These are phyloP conservation scores for Coronaproctus castanopsis DNA, from an alignment of 2,888 invertebrate species.

Conservation along the genomic window DNA sequence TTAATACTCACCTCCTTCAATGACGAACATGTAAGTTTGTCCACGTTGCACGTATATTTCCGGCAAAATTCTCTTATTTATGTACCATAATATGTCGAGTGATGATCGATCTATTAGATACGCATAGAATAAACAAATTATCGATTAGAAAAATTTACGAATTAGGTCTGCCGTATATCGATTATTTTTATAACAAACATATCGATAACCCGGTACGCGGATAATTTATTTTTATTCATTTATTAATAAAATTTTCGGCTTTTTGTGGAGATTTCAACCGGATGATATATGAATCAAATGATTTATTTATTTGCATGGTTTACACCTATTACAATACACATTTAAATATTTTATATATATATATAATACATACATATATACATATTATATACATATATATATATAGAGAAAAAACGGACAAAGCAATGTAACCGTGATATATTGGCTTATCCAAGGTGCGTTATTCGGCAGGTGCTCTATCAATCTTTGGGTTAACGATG, in stretches of 20 bases:
- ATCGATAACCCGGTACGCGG: neutral
- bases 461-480: no score
- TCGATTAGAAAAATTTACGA: neutral
- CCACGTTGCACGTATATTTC: constrained; percentile 74
- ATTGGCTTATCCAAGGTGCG: no score
- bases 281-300: neutral
- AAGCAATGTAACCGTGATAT: no score
- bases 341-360: neutral
- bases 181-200: neutral
- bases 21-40: constrained; percentile 60
- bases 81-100: constrained; percentile 84
- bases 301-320: neutral
- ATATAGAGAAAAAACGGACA: no score
- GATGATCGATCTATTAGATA: constrained; percentile 39
- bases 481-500: no score
- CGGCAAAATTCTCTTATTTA: constrained; percentile 74
- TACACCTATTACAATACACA: neutral
- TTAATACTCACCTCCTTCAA: constrained; percentile 71
- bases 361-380: neutral
- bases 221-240: no score
- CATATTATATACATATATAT: neutral
- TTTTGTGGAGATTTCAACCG: neutral
- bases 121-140: constrained; percentile 4
- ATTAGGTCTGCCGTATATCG: neutral
- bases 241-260: neutral